A percentile compares a stretch with the other conserved stretches of the same genome.
Evolutionary conservation across 2,113 vertebrate genomes (phyloP).

Genomic region (Corvus hawaiiensis): DNA sequence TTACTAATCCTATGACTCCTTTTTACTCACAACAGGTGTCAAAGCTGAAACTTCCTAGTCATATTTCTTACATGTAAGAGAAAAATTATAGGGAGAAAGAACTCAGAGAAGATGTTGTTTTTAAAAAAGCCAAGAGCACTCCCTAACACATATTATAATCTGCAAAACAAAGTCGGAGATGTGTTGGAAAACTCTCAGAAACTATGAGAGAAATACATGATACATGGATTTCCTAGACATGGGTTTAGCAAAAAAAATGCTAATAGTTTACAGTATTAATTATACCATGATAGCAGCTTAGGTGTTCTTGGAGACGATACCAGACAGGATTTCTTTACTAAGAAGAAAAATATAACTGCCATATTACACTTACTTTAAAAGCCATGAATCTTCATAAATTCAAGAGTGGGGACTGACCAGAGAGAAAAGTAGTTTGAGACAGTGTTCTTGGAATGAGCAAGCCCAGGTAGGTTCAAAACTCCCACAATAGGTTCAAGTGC

Average conservation of each 20-base stretch:
- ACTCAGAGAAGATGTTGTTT: neutral
- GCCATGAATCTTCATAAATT: neutral
- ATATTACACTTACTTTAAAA: neutral
- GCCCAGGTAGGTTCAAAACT: neutral
- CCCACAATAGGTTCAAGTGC: neutral
- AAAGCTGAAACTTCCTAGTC: neutral
- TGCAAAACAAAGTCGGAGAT: neutral
- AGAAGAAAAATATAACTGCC: neutral
- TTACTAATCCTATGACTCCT: constrained; percentile 7
- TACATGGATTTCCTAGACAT: neutral
- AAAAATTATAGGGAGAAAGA: neutral
- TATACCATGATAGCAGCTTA: neutral
- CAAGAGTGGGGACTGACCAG: neutral
- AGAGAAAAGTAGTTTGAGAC: neutral
- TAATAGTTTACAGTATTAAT: neutral
- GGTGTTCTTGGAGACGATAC: neutral
- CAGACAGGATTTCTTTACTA: neutral
- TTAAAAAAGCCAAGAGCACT: neutral
- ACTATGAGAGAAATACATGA: neutral
- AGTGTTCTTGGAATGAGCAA: neutral
- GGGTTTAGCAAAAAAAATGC: neutral
- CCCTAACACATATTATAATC: neutral
- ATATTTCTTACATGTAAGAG: neutral
- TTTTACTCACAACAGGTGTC: neutral
- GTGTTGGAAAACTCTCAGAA: neutral